Conservation (phyloP, 2,888 invertebrate species). For the Dryomyza anilis region DNA sequence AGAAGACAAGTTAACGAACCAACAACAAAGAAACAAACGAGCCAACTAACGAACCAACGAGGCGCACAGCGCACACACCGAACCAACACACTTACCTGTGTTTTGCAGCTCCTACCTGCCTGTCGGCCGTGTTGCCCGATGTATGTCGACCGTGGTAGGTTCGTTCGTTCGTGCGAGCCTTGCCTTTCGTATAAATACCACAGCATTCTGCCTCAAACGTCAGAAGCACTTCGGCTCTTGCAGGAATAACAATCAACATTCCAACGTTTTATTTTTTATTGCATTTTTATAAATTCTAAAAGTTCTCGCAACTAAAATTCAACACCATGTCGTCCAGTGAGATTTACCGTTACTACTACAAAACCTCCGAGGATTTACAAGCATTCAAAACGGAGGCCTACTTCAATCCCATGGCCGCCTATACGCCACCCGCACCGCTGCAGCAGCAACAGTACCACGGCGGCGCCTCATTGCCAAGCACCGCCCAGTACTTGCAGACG, state of each 20-base stretch:
- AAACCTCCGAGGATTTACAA: slow-evolving; percentile 58
- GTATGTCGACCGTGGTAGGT: slow-evolving; percentile 26
- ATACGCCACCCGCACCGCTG: slow-evolving; percentile 44
- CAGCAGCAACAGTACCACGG: slow-evolving; percentile 45
- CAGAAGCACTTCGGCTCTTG: slow-evolving; percentile 47
- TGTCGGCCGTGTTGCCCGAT: slow-evolving; percentile 17
- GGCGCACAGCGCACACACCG: neutral
- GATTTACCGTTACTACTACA: slow-evolving; percentile 60
- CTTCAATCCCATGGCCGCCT: slow-evolving; percentile 59
- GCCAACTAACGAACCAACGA: slow-evolving; percentile 10
- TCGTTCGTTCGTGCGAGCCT: no score
- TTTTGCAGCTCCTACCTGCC: slow-evolving; percentile 33
- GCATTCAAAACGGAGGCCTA: slow-evolving; percentile 53
- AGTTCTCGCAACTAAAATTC: neutral
- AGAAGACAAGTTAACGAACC: slow-evolving; percentile 14
- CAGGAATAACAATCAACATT: slow-evolving; percentile 36
- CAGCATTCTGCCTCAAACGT: slow-evolving; percentile 16
- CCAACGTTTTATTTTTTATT: no score
- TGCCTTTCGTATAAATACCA: no score
- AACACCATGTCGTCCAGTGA: slow-evolving; percentile 57
- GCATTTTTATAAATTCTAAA: neutral
- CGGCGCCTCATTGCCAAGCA: slow-evolving; percentile 40
- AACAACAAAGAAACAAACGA: slow-evolving; percentile 20
- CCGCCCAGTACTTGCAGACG: slow-evolving; percentile 41
- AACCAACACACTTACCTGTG: slow-evolving; percentile 35